Evolutionary conservation across 1,140 invertebrate species (phyloP).

Genomic region (Habropoda laboriosa): DNA sequence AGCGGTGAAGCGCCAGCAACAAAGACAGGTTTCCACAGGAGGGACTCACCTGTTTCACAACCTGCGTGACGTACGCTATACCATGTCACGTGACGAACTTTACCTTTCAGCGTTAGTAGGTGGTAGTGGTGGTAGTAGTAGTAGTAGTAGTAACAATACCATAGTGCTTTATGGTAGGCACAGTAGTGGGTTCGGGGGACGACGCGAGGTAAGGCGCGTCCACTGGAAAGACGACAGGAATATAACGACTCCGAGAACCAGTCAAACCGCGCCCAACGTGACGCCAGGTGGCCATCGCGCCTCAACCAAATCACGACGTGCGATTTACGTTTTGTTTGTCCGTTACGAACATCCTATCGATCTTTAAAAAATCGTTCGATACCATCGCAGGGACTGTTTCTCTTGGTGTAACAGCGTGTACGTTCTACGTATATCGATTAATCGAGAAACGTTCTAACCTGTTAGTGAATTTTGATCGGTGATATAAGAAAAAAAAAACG

Average conservation of each 20-base stretch:
- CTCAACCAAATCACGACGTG: neutral
- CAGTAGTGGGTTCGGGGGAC: slow-evolving; percentile 42
- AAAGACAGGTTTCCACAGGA: slow-evolving; percentile 2
- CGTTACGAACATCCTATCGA: neutral
- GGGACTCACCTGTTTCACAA: slow-evolving; percentile 80
- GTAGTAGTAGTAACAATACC: slow-evolving; percentile 43
- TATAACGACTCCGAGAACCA: slow-evolving; percentile 12
- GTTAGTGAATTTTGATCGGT: neutral
- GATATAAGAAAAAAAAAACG: neutral
- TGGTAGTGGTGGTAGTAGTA: slow-evolving; percentile 29
- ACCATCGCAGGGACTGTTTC: neutral
- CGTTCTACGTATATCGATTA: neutral
- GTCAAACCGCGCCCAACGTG: slow-evolving; percentile 60
- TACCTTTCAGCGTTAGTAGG: slow-evolving; percentile 63
- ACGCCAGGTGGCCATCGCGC: slow-evolving; percentile 45
- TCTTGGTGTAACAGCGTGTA: neutral
- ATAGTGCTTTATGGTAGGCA: slow-evolving; percentile 33
- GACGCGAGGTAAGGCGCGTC: slow-evolving; percentile 39
- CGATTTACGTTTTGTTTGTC: neutral
- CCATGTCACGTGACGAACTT: slow-evolving; percentile 75
- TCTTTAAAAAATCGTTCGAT: neutral
- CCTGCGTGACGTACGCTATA: slow-evolving; percentile 78
- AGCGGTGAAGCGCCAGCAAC: neutral
- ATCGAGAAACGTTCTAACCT: neutral
- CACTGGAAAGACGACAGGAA: slow-evolving; percentile 9